Percentiles rank a stretch among this genome's conserved stretches.
These are phyloP conservation scores for Aplidium turbinatum DNA, from an alignment of 23 tunicate species.

Conservation along the genomic window DNA sequence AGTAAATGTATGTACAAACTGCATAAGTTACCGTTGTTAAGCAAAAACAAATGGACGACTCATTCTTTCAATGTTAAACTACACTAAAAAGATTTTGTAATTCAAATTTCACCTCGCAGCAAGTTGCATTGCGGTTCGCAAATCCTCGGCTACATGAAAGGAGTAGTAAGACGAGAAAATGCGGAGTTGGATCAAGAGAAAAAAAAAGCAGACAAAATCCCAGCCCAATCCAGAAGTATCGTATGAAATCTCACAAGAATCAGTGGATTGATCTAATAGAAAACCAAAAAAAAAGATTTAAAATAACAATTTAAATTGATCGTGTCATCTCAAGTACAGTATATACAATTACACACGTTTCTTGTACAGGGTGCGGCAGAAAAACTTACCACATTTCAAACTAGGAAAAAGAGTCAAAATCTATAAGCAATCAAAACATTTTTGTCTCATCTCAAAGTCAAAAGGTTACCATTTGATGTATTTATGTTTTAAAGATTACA, in stretches of 20 bases:
- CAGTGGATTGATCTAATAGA: no score
- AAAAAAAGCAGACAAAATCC: slow-evolving; percentile 76
- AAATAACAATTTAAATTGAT: no score
- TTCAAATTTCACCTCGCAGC: slow-evolving; percentile 83
- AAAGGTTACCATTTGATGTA: slow-evolving; percentile 19
- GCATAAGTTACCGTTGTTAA: no score
- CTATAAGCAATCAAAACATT: slow-evolving; percentile 3
- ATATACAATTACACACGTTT: slow-evolving; percentile 6
- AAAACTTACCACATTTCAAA: slow-evolving; percentile 27
- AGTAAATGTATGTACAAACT: no score
- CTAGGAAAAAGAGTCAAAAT: slow-evolving; percentile 2
- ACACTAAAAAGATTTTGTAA: no score
- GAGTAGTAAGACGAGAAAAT: slow-evolving; percentile 70
- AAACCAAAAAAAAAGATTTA: no score
- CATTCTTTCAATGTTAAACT: no score
- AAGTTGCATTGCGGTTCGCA: slow-evolving; percentile 42
- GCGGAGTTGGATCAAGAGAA: slow-evolving; percentile 65
- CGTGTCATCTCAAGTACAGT: no score
- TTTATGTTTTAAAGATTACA: slow-evolving; percentile 29
- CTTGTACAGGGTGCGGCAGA: slow-evolving; percentile 1
- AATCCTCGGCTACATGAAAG: slow-evolving; percentile 72
- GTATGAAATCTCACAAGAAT: slow-evolving; percentile 44
- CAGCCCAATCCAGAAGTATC: slow-evolving; percentile 60
- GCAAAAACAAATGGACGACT: no score
- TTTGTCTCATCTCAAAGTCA: background rate